phyloP scores from a whole-genome alignment of 2,888 invertebrate genomes.

The Saturnia pavonia region DNA sequence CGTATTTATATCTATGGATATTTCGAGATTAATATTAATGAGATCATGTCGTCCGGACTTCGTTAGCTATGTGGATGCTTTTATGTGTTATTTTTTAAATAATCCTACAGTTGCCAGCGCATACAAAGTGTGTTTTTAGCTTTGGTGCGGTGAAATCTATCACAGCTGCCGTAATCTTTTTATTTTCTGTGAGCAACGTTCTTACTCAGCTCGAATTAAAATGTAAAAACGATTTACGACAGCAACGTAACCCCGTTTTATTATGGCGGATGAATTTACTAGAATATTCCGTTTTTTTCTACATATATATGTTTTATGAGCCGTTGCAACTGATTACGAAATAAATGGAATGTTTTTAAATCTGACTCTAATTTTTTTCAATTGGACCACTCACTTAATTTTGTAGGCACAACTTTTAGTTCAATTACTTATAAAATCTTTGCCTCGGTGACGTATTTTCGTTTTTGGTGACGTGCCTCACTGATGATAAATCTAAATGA shows the following conservation, averaged over 20 bases:
- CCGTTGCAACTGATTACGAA: not conserved
- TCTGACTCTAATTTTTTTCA: not conserved
- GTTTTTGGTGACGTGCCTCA: not conserved
- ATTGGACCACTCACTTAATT: not conserved
- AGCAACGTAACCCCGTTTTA: conserved; percentile 6
- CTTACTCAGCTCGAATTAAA: not conserved
- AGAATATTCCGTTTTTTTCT: not conserved
- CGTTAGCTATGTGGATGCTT: conserved; percentile 15
- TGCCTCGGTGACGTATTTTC: not conserved
- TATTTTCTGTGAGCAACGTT: conserved; percentile 15
- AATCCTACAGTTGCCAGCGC: conserved; percentile 25
- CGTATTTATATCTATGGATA: not conserved
- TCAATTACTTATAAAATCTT: not conserved
- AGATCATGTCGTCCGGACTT: conserved; percentile 14
- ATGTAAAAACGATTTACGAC: conserved; percentile 13
- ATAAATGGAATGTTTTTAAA: not conserved
- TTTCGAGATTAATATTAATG: not conserved
- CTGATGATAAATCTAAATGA: not conserved
- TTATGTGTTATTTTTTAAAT: conserved; percentile 31
- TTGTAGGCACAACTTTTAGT: not conserved
- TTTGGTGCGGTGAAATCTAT: conserved; percentile 21
- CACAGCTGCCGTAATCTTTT: conserved; percentile 25
- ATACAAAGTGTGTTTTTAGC: conserved; percentile 25
- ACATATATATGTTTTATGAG: not conserved
- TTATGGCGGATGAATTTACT: not conserved